These are phyloP conservation scores for Melanitta fusca DNA, from an alignment of 2,797 vertebrate species.

Conservation along the genomic window DNA sequence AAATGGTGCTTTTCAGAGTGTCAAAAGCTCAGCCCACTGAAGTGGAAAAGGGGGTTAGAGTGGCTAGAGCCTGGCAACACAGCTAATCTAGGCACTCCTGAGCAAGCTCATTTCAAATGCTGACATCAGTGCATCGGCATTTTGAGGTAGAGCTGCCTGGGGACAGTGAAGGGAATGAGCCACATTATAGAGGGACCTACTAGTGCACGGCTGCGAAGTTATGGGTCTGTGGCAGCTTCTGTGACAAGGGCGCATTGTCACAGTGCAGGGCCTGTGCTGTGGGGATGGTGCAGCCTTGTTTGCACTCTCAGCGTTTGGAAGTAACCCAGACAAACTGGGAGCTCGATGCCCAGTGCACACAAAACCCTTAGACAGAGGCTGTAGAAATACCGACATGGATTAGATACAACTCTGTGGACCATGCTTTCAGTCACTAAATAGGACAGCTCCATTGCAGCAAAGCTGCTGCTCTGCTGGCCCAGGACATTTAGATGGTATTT, in stretches of 20 bases:
- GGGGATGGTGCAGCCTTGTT: rapidly evolving
- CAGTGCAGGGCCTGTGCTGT: rapidly evolving
- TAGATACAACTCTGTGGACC: too few relatives aligned
- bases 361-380: not conserved
- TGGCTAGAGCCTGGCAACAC: conserved; percentile 91
- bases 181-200: conserved; percentile 41
- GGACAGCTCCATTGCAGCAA: not conserved
- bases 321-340: not conserved
- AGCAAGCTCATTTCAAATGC: conserved; percentile 88
- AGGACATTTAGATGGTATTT: not conserved
- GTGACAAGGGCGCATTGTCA: not conserved
- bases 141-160: conserved; percentile 80
- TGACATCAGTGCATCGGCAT: conserved; percentile 94
- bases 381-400: not conserved
- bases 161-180: conserved; percentile 66
- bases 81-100: conserved; percentile 89
- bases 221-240: conserved; percentile 58
- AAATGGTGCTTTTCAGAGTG: conserved; percentile 95
- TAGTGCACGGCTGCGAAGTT: not conserved
- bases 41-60: conserved; percentile 94
- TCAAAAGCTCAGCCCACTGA: conserved; percentile 89
- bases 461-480: not conserved
- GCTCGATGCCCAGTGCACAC: not conserved
- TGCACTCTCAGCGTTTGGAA: conserved; percentile 1
- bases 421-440: rapidly evolving